Evolutionary conservation across 2,888 invertebrate species (phyloP).

Genomic region (Zaprionus lineosus): DNA sequence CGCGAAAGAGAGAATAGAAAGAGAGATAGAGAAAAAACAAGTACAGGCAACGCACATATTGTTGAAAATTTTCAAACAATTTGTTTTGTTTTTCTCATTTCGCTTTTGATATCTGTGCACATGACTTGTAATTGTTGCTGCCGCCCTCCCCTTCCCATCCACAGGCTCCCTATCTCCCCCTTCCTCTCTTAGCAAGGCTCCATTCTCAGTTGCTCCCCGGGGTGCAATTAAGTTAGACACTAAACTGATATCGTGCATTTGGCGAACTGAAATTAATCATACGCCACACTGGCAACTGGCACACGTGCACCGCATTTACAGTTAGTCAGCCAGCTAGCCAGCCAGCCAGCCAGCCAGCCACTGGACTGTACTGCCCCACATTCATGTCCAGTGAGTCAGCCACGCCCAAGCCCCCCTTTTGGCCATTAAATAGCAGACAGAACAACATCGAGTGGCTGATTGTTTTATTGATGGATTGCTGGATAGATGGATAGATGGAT

Average conservation of each 20-base stretch:
- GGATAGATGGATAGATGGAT: constrained; percentile 4
- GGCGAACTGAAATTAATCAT: constrained; percentile 66
- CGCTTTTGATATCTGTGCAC: constrained; percentile 67
- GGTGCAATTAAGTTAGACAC: constrained; percentile 70
- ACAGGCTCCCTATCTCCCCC: too few relatives aligned
- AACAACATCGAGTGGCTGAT: constrained; percentile 41
- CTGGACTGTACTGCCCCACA: too few relatives aligned
- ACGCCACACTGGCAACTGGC: constrained; percentile 45
- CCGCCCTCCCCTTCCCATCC: constrained; percentile 23
- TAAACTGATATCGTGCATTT: constrained; percentile 53
- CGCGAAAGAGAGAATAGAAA: background rate
- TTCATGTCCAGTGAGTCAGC: constrained; percentile 29
- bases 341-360: too few relatives aligned
- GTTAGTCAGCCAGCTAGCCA: too few relatives aligned
- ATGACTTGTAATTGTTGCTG: constrained; percentile 58
- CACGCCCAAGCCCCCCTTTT: constrained; percentile 35
- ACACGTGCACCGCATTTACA: constrained; percentile 27
- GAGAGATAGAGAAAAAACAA: background rate
- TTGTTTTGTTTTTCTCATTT: constrained; percentile 43
- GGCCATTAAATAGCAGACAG: constrained; percentile 7
- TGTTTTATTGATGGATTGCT: constrained; percentile 38
- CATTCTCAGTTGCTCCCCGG: constrained; percentile 40
- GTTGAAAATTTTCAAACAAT: constrained; percentile 43
- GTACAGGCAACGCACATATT: constrained; percentile 17
- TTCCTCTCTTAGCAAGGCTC: constrained; percentile 17